A percentile compares a stretch with the other conserved stretches of the same genome.
Conservation (phyloP, 1,140 invertebrate species). For the Procambarus virginalis region DNA sequence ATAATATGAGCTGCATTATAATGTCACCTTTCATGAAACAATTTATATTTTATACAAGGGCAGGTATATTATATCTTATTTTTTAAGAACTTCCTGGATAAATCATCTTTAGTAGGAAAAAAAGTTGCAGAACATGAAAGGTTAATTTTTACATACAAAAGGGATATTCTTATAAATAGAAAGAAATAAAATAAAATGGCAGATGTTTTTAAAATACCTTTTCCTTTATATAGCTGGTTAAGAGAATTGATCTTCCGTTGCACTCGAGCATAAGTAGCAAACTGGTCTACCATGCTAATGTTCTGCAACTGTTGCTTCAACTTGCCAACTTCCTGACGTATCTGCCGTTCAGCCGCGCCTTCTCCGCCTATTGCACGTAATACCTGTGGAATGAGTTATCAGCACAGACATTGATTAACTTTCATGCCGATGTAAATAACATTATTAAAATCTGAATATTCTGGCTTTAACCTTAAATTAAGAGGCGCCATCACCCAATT, state of each 20-base stretch:
- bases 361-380: constrained; percentile 29
- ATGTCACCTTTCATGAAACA: no score
- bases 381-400: constrained; percentile 7
- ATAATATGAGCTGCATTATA: no score
- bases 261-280: constrained; percentile 49
- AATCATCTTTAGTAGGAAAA: no score
- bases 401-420: not conserved
- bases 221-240: constrained; percentile 54
- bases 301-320: constrained; percentile 50
- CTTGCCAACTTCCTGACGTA: constrained; percentile 39
- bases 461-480: not conserved
- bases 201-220: constrained; percentile 11
- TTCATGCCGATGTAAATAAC: not conserved
- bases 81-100: no score
- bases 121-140: no score
- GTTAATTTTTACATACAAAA: no score
- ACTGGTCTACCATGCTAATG: constrained; percentile 60
- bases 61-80: no score
- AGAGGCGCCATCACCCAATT: not conserved
- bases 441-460: not conserved
- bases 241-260: constrained; percentile 55
- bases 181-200: no score
- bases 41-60: no score
- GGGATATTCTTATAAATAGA: no score
- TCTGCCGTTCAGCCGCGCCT: constrained; percentile 34